Base-by-base conservation (phyloP, 2,888 invertebrate genomes). In the Gonocerus acuteangulatus region DNA sequence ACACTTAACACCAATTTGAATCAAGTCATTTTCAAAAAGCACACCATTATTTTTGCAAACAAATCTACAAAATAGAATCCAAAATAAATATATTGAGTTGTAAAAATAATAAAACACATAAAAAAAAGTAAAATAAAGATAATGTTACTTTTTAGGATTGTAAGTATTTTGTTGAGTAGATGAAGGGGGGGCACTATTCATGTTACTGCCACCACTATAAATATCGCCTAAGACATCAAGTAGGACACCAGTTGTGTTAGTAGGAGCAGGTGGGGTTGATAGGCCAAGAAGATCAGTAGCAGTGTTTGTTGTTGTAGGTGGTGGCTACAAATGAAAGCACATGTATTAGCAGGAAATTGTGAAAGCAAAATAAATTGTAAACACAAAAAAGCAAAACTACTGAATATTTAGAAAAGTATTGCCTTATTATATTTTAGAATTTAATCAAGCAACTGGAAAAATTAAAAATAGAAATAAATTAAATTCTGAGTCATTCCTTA, bases 41-140 rank as follows among this genome's bases (percentile, higher is more conserved):
- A 99, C 95, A 60, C 99, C 99, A 77, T 96, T 97, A 75, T 95
- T 95, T 79, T 97, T 99, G 75, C 92, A 93, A 63, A 95, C 82
- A 74, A 96, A 92, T 74, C 83, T 84, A 69, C 18, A 75, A 61
- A 59, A 64, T 61, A 57, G 65, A 32, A 36, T 48, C 6, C 13
- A 51, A 34, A 16, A 64, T 16, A 34, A 52, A 56, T 42, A 45
- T 19, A 21, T 48, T 22, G 63, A 54, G 27, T n/a, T 47, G n/a
- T 6, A 48, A 48, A 13, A 48, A 11, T 47, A 2, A 21, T 7
- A 9, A 47, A 21, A 19, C 3, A 47, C 13, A 15, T 7, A 21
- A 9, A 3, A 47, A 7, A 47, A 39, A 39, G n/a, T 39, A 39
- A 39, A 39, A 39, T 39, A n/a, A 11, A 7, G 19, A 23, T 34